Base-by-base conservation (phyloP, 2,113 vertebrate genomes). In the Psephotus haematonotus region DNA sequence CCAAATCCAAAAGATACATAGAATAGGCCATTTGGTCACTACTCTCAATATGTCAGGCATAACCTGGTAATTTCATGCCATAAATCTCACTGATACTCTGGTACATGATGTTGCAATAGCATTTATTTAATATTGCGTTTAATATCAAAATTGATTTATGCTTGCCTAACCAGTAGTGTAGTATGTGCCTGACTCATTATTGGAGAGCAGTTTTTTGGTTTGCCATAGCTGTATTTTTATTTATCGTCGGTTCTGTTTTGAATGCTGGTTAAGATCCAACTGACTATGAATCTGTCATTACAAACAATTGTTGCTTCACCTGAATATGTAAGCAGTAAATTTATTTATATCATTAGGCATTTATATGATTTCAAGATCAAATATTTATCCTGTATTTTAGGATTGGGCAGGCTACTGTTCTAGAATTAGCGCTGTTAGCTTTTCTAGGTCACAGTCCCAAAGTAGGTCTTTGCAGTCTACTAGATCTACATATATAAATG, bases 141-240 rank as follows among this genome's bases (percentile, higher is more conserved):
- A 77, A 70, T 82, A 88, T 77, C 57, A 77, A 96, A 70, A 93
- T 78, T 70, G 4, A 78, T 95, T 94, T 96, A 63, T 86, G 17
- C 39, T 86, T 75, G 35, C 67, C 50, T 77, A 93, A 50, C 82
- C 43, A 55, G 46, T 82, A 80, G 72, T 35, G 65, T 25, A 68
- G 11, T 63, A 92, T 55, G 8, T 35, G 13, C 18, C 23, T 74
- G 39, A 77, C 43, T 72, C 41, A 82, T 65, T 91, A 91, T 63
- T 83, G 74, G 17, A 29, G 28, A 59, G 44, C 29, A 83, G 25
- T 23, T 92, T 93, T 92, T 79, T 1, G 49, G 88, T 85, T 96
- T 95, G 55, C 29, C 39, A 67, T 43, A 86, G 55, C 20, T 39
- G 4, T 81, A 77, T 75, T 88, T 96, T 80, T 90, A 71, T 75